Base-by-base conservation (phyloP, 2,888 invertebrate genomes). In the Morpho deidamia region DNA sequence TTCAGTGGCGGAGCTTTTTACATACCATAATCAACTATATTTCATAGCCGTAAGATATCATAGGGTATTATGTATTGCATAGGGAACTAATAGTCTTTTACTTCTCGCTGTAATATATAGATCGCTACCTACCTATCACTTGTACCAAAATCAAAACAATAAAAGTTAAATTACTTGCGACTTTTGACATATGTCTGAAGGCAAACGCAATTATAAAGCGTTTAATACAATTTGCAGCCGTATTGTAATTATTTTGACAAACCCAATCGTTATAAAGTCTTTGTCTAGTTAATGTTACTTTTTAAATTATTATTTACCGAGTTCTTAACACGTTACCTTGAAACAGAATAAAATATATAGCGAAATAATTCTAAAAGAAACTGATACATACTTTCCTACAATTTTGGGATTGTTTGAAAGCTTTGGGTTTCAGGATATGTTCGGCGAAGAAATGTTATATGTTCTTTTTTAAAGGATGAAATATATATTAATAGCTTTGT, bases 131-230 rank as follows among this genome's bases (percentile, higher is more conserved):
- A 10, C 55, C 59, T 56, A 33, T 59, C 1, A 56, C 56, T 67
- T 68, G 53, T 1, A 53, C 63, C 58, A 51, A 10, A 7, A 41
- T 39, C 49, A 50, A 44, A 56, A 67, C 61, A 71, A 66, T 69
- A 64, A 68, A 70, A 73, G 67, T 70, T 69, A 69, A 71, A 70
- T 65, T 67, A 67, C 66, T 67, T 65, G 60, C 65, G 67, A 69
- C 66, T 69, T 55, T 58, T 57, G 65, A 69, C 72, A 70, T 63
- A 61, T 56, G 66, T 61, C 59, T 56, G 66, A 69, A 71, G 71
- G 69, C 70, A 66, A 69, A 65, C 58, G 64, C 68, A 70, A 74
- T 75, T 71, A 72, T 58, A 64, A 59, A 59, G 52, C 58, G 55
- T 53, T 46, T 53, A 51, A 53, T 58, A 53, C 48, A 55, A 53